Base-by-base conservation (phyloP, 2,113 vertebrate species). In the Epinephelus lanceolatus region DNA sequence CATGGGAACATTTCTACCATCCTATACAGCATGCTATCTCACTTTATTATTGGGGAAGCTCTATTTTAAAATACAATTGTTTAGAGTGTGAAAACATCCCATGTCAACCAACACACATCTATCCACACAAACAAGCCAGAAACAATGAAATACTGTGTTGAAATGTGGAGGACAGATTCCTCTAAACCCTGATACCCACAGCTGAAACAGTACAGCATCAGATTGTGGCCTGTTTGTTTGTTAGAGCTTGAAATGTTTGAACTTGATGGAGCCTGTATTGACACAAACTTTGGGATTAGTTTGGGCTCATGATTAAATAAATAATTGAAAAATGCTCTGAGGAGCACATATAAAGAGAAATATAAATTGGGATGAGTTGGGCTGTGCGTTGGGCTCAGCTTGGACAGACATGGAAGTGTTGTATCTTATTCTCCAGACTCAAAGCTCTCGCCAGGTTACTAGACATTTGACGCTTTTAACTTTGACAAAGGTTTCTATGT, bases 401-500 rank as follows among this genome's bases (percentile, higher is more conserved):
- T 25, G 33, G 52, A 75, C 45, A 27, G 25, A 55, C 33, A 66
- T 33, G 49, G 40, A 85, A 65, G 69, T 60, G 15, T 53, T 62
- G 66, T 15, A 65, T 66, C 57, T 72, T 37, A 37, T 6, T 37
- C 25, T 68, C 25, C 57, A 23, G 37, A 60, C 37, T 63, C 63
- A 84, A 49, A 80, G 61, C 57, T 78, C 42, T 40, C 30, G 63
- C 49, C 55, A 60, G 25, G 63, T 57, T 45, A 52, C 40, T 60
- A 40, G 23, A 78, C 71, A 45, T 82, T 45, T 57, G 71, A 75
- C 37, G 33, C 5, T 63, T 53, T 27, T 51, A 5, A 62, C 51
- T 67, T 78, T 47, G 56, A 68, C 45, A 72, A 56, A 65, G 17
- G 37, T 49, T 81, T 87, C 47, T 40, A 51, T 51, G 66, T 71